phyloP scores from a whole-genome alignment of 2,888 invertebrate genomes.

The Oscheius sp. region DNA sequence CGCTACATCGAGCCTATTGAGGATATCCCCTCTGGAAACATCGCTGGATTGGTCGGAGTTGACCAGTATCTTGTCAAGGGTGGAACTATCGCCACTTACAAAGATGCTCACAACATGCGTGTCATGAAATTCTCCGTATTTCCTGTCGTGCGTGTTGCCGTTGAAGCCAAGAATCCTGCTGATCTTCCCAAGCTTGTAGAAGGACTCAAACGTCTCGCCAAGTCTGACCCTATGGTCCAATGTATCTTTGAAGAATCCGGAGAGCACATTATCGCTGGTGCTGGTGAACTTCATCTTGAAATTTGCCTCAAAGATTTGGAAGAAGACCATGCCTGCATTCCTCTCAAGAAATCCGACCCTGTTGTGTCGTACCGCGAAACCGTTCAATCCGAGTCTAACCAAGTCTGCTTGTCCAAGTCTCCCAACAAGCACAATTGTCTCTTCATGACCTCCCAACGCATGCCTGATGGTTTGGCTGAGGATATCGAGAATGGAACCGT shows the following conservation, averaged over 20 bases:
- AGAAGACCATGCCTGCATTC: slow-evolving; percentile 97
- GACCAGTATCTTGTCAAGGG: slow-evolving; percentile 99
- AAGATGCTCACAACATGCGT: slow-evolving; percentile 98
- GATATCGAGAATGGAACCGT: slow-evolving; percentile 97
- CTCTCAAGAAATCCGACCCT: slow-evolving; percentile 97
- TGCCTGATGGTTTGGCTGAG: slow-evolving; percentile 95
- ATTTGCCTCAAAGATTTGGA: slow-evolving; percentile 89
- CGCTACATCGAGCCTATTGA: slow-evolving; percentile 99
- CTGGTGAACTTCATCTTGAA: slow-evolving; percentile 98
- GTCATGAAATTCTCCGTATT: slow-evolving; percentile 99
- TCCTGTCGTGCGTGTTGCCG: slow-evolving; percentile 98
- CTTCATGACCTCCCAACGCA: slow-evolving; percentile 92
- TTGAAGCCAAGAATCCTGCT: slow-evolving; percentile 98
- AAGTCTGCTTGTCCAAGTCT: slow-evolving; percentile 97
- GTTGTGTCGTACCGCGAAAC: slow-evolving; percentile 97
- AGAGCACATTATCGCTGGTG: slow-evolving; percentile 99
- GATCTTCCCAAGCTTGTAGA: slow-evolving; percentile 91
- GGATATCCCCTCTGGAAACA: slow-evolving; percentile 98
- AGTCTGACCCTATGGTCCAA: slow-evolving; percentile 99
- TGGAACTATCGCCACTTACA: slow-evolving; percentile 97
- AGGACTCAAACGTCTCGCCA: slow-evolving; percentile 92
- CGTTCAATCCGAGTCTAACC: slow-evolving; percentile 93
- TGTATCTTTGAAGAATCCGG: slow-evolving; percentile 82
- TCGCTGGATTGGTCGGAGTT: slow-evolving; percentile 99
- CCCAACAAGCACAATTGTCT: slow-evolving; percentile 99